Evolutionary conservation across 2,113 vertebrate species (phyloP), one percentile per base, ranked within the genome.

Genomic region (Gymnogyps californianus): DNA sequence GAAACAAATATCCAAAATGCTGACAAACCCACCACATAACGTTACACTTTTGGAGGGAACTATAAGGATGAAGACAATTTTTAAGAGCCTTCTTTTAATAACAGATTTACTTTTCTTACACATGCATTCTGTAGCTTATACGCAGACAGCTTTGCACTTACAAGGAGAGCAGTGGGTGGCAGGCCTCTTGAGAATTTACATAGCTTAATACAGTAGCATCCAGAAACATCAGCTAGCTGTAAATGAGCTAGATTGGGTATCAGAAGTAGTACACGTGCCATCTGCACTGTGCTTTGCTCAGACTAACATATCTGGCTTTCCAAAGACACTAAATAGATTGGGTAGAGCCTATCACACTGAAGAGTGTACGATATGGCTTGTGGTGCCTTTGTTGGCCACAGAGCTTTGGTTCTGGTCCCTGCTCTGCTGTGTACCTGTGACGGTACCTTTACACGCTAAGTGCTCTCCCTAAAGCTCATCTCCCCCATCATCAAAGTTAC

Each of bases 371-470:
- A 12, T 6, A 31, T 0, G 4, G 51, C 24, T 61, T 29, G 31
- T 13, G 42, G 54, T 26, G 21, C 31, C 46, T 67, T 22, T 16
- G 28, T 1, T 34, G 38, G 46, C 20, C 58, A 59, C 16, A 11
- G 16, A 31, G 72, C 24, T 54, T 72, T 16, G 25, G 28, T 83
- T 83, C 58, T 49, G 16, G n/a, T 34, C 46, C 65, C 31, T 66
- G 52, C 58, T 66, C 38, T 34, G 49, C 26, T 71, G 18, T 11
- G 8, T 8, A 47, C 8, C 46, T 28, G 14, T 10, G 34, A 34
- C 0, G 2, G 36, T 5, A 55, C 8, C 10, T 61, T n/a, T 32
- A 31, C 24, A 28, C 7, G 1, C 0, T 6, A 29, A 64, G 29
- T 14, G 14, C 32, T 67, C 28, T 55, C 28, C 32, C 11, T 59